Evolutionary conservation across 2,797 vertebrate species (phyloP), one percentile per base, ranked within the genome.

Genomic region (Carcharodon carcharias): DNA sequence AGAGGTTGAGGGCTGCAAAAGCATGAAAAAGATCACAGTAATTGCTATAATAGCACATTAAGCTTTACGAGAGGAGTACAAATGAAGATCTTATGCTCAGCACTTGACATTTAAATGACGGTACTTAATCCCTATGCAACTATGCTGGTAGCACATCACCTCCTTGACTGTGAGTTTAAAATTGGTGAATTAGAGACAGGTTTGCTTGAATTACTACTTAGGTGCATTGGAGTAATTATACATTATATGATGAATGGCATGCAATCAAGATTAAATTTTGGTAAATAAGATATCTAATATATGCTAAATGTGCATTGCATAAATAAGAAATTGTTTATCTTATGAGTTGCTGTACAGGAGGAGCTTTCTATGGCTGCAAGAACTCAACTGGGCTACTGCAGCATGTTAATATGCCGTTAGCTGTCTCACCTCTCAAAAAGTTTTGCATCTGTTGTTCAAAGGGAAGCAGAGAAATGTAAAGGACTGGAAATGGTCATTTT

Each of bases 101-200:
- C 67, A 71, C 65, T 95, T 95, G 69, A 95, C 94, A 95, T 69
- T 95, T 69, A 73, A 95, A 95, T 95, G 67, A 95, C 26, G 67
- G 50, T 54, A 95, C 94, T 95, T 95, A 95, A 95, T 95, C 94
- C 67, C 67, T 18, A 2, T 67, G 56, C n/a, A n/a, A 65, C 40
- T 73, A 71, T 8, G 0, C 69, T 54, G n/a, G 1, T 71, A 54
- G 12, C 45, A 73, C 69, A 56, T 94, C 61, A 67, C 40, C n/a
- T 67, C 61, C 92, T 71, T 73, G 67, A 73, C 94, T 95, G 28
- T 73, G 40, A 95, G 45, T 69, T 95, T 71, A 73, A 95, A 95
- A 95, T 73, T 95, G 65, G 67, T 73, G 94, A 95, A 71, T 95
- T 69, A 95, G 45, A 95, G 40, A 45, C 65, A 95, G 91, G 69